Conservation (phyloP, 1,140 invertebrate genomes). For the Teleogryllus occipitalis region DNA sequence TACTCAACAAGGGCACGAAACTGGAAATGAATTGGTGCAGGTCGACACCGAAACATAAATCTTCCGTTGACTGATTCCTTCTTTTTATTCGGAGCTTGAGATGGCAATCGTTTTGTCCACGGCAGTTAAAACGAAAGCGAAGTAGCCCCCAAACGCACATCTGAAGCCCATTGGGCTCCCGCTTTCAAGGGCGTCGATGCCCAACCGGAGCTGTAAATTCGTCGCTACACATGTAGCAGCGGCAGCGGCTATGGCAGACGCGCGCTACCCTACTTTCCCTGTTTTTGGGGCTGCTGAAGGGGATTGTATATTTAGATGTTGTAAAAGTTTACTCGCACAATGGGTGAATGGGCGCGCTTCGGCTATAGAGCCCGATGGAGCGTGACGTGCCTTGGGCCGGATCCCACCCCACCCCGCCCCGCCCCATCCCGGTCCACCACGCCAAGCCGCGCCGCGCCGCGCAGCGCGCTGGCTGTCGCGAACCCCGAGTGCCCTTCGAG, state of each 20-base stretch:
- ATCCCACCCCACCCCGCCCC: no score
- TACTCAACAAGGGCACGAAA: neutral
- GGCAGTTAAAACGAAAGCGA: neutral
- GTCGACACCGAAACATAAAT: neutral
- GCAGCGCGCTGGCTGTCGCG: no score
- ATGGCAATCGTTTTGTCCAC: neutral
- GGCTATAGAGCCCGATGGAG: neutral
- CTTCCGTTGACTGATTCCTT: neutral
- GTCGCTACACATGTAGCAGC: neutral
- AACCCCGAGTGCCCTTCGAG: neutral
- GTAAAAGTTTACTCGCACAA: conserved; percentile 1
- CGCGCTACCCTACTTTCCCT: neutral
- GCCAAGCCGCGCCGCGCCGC: no score
- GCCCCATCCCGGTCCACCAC: no score
- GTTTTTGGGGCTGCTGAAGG: neutral
- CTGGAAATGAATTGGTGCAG: neutral
- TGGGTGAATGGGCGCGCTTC: neutral
- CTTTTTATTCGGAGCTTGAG: neutral
- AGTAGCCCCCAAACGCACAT: neutral
- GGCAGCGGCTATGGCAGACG: neutral
- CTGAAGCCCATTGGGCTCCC: neutral
- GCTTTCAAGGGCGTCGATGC: neutral
- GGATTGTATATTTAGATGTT: conserved; percentile 2
- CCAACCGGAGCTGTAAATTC: neutral
- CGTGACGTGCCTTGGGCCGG: neutral